phyloP scores from a whole-genome alignment of 2,113 vertebrate species.

The Xenopus tropicalis region UCB_Xtro_10.0 CM004449.2:71184001-71184500 shows the following conservation, averaged over 20 bases:
- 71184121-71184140: neutral
- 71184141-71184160: slow-evolving; percentile 18
- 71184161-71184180: slow-evolving; percentile 39
- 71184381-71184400: no score
- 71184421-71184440: no score
- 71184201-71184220: slow-evolving; percentile 23
- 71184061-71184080: neutral
- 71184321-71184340: neutral
- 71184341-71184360: no score
- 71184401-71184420: no score
- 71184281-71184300: no score
- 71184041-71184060: neutral
- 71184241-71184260: slow-evolving; percentile 35
- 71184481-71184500: no score
- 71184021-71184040: no score
- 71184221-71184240: slow-evolving; percentile 36
- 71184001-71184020: no score
- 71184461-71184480: no score
- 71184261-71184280: slow-evolving; percentile 13
- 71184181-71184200: slow-evolving; percentile 35
- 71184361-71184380: no score
- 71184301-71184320: neutral
- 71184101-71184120: slow-evolving; percentile 16
- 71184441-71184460: no score
- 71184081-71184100: slow-evolving; percentile 12